A percentile compares a stretch with the other conserved stretches of the same genome.
Evolutionary conservation across 2,888 invertebrate genomes (phyloP).

Genomic region (Meliscaeva auricollis): DNA sequence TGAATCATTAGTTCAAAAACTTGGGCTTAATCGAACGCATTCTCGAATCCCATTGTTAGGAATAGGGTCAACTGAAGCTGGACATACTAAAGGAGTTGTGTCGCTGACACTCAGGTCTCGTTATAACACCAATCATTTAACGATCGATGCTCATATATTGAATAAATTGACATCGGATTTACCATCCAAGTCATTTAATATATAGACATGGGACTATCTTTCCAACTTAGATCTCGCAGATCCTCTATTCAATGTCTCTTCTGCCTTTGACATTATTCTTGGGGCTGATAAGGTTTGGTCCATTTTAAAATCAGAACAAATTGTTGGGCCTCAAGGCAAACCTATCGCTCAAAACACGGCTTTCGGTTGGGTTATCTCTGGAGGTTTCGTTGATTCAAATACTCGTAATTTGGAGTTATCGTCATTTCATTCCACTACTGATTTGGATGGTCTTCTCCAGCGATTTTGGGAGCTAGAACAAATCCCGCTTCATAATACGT

Average conservation of each 20-base stretch:
- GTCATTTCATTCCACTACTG: too few species aligned
- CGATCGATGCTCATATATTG: conserved; percentile 17
- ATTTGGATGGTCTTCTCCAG: too few species aligned
- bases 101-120: conserved; percentile 11
- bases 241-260: conserved; percentile 59
- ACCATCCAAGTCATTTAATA: conserved; percentile 14
- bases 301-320: too few species aligned
- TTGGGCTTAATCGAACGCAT: not conserved
- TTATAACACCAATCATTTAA: not conserved
- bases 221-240: conserved; percentile 55
- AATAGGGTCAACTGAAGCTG: conserved; percentile 7
- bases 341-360: too few species aligned
- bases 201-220: conserved; percentile 38
- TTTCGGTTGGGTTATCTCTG: too few species aligned
- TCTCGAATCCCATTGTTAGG: conserved; percentile 5
- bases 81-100: conserved; percentile 12
- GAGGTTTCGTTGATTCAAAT: too few species aligned
- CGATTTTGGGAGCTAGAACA: too few species aligned
- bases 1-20: conserved; percentile 8
- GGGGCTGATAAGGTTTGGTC: conserved; percentile 64
- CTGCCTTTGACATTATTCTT: conserved; percentile 61
- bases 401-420: conserved; percentile 48
- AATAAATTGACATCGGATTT: conserved; percentile 27
- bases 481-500: too few species aligned
- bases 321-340: too few species aligned